These are phyloP conservation scores for Branchinecta lindahli DNA, from an alignment of 1,140 invertebrate species.

Conservation along the genomic window DNA sequence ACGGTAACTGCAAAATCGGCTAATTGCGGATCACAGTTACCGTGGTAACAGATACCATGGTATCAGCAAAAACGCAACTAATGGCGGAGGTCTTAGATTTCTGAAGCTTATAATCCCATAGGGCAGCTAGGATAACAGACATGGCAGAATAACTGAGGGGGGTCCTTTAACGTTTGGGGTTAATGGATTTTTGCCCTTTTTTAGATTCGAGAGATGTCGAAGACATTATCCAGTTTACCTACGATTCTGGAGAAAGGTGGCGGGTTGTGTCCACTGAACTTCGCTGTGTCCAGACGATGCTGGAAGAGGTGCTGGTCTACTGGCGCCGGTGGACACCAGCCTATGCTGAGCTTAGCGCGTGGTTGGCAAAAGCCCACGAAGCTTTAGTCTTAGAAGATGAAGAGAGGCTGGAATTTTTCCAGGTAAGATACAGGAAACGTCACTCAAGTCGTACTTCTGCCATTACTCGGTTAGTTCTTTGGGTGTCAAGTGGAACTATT, in stretches of 20 bases:
- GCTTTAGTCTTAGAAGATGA: conserved; percentile 55
- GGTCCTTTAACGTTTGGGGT: too few species aligned
- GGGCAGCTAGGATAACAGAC: too few species aligned
- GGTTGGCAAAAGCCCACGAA: conserved; percentile 63
- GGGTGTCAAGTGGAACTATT: too few species aligned
- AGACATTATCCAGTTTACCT: conserved; percentile 65
- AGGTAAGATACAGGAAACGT: conserved; percentile 26
- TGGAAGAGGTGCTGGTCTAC: conserved; percentile 71
- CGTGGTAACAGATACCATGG: too few species aligned
- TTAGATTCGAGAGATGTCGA: conserved; percentile 52
- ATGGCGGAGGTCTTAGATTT: too few species aligned
- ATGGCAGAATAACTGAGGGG: too few species aligned
- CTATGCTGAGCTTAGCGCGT: conserved; percentile 54
- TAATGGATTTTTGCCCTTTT: conserved; percentile 18
- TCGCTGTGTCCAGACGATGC: conserved; percentile 67
- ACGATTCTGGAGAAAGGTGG: conserved; percentile 72
- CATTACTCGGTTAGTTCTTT: background rate
- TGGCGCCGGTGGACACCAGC: conserved; percentile 67
- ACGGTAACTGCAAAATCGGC: too few species aligned
- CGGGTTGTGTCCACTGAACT: conserved; percentile 75
- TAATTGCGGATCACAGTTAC: too few species aligned
- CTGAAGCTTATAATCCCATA: too few species aligned
- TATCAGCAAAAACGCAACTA: too few species aligned
- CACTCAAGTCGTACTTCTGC: background rate
- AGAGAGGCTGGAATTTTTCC: conserved; percentile 60